Evolutionary conservation across 37 sponge, comb jelly and placozoan species (phyloP), one percentile per base, ranked within the genome.

Genomic region (Mnemiopsis leidyi): DNA sequence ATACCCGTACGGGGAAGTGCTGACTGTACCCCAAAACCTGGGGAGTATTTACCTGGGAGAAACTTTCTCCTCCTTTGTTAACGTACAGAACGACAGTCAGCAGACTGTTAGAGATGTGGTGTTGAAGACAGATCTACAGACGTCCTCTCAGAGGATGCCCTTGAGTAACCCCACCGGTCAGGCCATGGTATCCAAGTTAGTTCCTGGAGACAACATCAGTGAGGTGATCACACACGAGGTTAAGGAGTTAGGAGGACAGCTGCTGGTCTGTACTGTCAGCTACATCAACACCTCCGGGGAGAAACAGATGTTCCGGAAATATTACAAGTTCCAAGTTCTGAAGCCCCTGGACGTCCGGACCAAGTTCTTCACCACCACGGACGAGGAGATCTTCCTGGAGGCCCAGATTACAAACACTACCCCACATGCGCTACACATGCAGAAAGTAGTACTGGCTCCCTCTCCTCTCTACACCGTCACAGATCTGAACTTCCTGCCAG

Each of bases 331-430:
- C 92, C 92, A 83, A 95, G 96, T 97, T 0, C 25, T 94, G 68
- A 97, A 97, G 69, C 97, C 97, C 13, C 93, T 97, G 32, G 97
- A 97, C 77, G 96, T 97, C 75, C 95, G 96, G 92, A 97, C 97
- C 36, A 97, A 95, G 94, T 94, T 95, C 83, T 32, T 85, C 48
- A 38, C 90, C 0, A 85, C 90, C 24, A 9, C 48, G 94, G 94
- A 96, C 34, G 95, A 94, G 7, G 94, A 95, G 79, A 94, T 96
- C 18, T 73, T 95, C 31, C 77, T 96, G 73, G 97, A 97, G 76
- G 95, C 96, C 0, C 96, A 96, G 69, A 94, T 97, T 1, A 95
- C 96, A 83, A 97, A 97, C 93, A 88, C 93, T 79, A 97, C 94
- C 39, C 95, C 95, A 23, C 32, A 69, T 32, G 93, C 96, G 34